phyloP scores from a whole-genome alignment of 2,797 vertebrate species.

The Helarctos malayanus region DNA sequence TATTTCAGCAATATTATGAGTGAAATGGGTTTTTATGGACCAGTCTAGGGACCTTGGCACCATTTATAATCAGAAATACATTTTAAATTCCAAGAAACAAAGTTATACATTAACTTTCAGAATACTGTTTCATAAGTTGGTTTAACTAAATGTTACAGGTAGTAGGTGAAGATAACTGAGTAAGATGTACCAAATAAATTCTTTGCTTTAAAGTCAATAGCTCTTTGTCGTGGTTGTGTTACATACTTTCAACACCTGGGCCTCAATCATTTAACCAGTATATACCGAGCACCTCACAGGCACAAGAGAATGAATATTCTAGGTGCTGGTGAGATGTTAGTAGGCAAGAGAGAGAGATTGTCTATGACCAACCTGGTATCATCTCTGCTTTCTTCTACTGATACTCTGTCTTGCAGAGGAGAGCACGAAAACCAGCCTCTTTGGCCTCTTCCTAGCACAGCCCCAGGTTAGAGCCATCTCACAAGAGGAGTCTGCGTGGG shows the following conservation, averaged over 20 bases:
- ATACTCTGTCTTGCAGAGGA: not conserved
- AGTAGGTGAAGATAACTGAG: conserved; percentile 50
- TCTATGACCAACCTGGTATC: not conserved
- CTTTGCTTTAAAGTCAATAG: conserved; percentile 32
- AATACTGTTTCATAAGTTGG: conserved; percentile 39
- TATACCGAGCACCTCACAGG: not conserved
- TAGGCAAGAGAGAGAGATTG: not conserved
- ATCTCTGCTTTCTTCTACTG: not conserved
- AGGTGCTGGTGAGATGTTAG: not conserved
- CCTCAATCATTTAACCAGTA: not conserved
- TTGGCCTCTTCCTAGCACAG: not conserved
- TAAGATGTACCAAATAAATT: conserved; percentile 24
- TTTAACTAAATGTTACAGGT: conserved; percentile 52
- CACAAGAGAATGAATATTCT: not conserved
- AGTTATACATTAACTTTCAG: conserved; percentile 53
- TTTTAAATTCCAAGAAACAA: conserved; percentile 73
- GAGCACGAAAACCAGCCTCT: not conserved
- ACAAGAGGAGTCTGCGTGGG: not conserved
- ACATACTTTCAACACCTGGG: not conserved
- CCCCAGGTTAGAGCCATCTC: not conserved
- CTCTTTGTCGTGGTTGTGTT: not conserved
- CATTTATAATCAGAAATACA: conserved; percentile 59
- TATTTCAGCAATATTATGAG: conserved; percentile 53
- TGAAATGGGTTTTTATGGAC: conserved; percentile 66
- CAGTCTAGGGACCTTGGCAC: conserved; percentile 36